phyloP scores from a whole-genome alignment of 2,888 invertebrate species.

The Heteropelma amictum region DNA sequence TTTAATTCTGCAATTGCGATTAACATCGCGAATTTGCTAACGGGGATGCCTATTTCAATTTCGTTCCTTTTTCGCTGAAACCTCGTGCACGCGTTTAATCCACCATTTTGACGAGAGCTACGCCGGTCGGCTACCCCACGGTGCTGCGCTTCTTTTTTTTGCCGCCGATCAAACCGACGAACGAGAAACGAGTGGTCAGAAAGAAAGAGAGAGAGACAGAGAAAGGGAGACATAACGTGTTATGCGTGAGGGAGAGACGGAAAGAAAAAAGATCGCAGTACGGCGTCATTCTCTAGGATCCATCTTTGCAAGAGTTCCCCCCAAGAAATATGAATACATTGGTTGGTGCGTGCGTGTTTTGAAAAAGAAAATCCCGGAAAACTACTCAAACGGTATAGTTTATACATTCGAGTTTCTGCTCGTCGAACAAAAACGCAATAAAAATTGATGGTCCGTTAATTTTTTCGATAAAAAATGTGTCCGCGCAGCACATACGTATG shows the following conservation, averaged over 20 bases:
- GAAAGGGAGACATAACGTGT: background rate
- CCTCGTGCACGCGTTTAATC: constrained; percentile 29
- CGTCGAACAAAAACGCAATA: too few species aligned
- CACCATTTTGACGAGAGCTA: constrained; percentile 54
- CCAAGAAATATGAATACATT: constrained; percentile 61
- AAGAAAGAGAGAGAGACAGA: constrained; percentile 26
- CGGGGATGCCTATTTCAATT: constrained; percentile 3
- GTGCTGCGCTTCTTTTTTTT: constrained; percentile 41
- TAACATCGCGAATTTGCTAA: too few species aligned
- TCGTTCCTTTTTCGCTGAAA: constrained; percentile 14
- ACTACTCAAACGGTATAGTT: background rate
- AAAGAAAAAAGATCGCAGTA: constrained; percentile 57
- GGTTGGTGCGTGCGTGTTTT: constrained; percentile 28
- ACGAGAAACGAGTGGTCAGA: constrained; percentile 31
- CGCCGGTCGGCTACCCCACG: constrained; percentile 52
- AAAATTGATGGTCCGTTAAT: too few species aligned
- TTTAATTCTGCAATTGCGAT: too few species aligned
- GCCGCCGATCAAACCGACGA: constrained; percentile 1
- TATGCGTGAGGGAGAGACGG: constrained; percentile 53
- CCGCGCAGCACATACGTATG: too few species aligned
- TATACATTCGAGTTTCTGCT: too few species aligned
- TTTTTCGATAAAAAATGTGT: background rate
- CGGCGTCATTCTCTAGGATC: constrained; percentile 75
- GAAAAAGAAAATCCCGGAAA: background rate
- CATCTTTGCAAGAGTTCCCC: constrained; percentile 66